Evolutionary conservation across 2,113 vertebrate genomes (phyloP).

Genomic region (Falco punctatus): DNA sequence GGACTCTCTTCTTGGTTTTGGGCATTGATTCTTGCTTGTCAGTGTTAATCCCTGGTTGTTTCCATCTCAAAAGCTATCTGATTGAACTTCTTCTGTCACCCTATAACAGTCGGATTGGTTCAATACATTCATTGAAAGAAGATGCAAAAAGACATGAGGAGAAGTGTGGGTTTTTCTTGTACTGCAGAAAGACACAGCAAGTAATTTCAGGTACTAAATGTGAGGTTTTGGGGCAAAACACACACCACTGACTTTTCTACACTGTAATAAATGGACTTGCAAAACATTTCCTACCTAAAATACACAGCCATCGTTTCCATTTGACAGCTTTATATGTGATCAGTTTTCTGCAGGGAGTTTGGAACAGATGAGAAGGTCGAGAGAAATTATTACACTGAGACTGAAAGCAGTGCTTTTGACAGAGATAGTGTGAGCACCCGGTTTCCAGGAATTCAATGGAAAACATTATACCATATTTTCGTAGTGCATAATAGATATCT

Average conservation of each 20-base stretch:
- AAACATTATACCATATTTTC: not conserved
- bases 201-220: not conserved
- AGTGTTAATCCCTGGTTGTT: not conserved
- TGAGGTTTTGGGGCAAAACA: not conserved
- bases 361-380: not conserved
- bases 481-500: not conserved
- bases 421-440: not conserved
- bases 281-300: not conserved
- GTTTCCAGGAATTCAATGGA: not conserved
- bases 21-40: not conserved
- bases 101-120: constrained; percentile 5
- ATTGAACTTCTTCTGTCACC: not conserved
- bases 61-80: constrained; percentile 14
- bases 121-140: not conserved
- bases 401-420: not conserved
- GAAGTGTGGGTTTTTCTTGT: not conserved
- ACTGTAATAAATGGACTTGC: not conserved
- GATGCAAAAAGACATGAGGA: not conserved
- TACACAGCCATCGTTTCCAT: not conserved
- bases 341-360: not conserved
- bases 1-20: not conserved
- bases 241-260: not conserved
- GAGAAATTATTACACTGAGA: not conserved
- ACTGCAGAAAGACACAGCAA: not conserved
- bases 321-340: not conserved